Conservation (phyloP, 2,797 vertebrate species). For the Enteromius anoplus region DNA sequence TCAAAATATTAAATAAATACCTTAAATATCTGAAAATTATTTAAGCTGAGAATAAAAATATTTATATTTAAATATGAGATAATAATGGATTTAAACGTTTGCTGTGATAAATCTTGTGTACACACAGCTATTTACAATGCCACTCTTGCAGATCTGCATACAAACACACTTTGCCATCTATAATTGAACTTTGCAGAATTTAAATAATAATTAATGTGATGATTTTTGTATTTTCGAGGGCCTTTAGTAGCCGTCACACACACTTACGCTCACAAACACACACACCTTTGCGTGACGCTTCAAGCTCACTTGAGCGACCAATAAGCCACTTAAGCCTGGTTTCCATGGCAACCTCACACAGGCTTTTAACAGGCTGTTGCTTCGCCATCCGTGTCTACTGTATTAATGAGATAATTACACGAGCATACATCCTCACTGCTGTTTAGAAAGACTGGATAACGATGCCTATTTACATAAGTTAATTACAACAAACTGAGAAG, state of each 20-base stretch:
- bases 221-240: constrained; percentile 39
- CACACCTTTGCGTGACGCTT: constrained; percentile 26
- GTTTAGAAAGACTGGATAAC: constrained; percentile 58
- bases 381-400: constrained; percentile 57
- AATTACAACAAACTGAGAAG: constrained; percentile 53
- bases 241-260: constrained; percentile 31
- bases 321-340: constrained; percentile 52
- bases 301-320: constrained; percentile 45
- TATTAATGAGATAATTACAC: constrained; percentile 71
- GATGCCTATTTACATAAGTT: constrained; percentile 67
- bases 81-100: constrained; percentile 6
- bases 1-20: not conserved
- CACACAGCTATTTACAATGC: constrained; percentile 16
- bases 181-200: constrained; percentile 43
- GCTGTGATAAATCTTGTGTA: constrained; percentile 28
- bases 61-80: not conserved
- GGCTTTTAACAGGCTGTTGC: constrained; percentile 55
- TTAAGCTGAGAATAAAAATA: not conserved
- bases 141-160: constrained; percentile 23
- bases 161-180: constrained; percentile 42
- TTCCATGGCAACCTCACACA: constrained; percentile 62
- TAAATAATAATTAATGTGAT: constrained; percentile 54
- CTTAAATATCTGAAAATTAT: not conserved
- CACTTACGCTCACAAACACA: constrained; percentile 37
- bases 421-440: constrained; percentile 60